Evolutionary conservation across 2,113 vertebrate species (phyloP), one percentile per base, ranked within the genome.

Genomic region (Salvelinus alpinus): DNA sequence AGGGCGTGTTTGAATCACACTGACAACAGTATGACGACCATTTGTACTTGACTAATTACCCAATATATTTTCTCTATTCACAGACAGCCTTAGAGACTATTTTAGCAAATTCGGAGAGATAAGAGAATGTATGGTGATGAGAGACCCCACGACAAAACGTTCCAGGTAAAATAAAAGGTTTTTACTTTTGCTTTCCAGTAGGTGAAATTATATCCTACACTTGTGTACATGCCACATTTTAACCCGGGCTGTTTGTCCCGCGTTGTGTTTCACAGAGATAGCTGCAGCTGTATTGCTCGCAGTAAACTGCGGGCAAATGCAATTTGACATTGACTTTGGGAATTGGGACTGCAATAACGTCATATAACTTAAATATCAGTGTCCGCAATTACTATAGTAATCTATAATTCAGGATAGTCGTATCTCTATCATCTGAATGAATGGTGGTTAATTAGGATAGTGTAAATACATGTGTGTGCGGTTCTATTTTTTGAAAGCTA

Each of bases 81-180:
- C 96, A 98, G 97, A 99, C 94, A 98, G 96, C 96, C 97, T 99
- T 96, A 96, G 96, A 95, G 97, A 98, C 94, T 98, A 99, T 96
- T 99, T 99, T 94, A 98, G 95, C 94, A 99, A 98, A 97, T 99
- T 99, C 92, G 97, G 97, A 92, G 97, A 99, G 92, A 98, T 99
- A 90, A 93, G 97, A 94, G 97, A 98, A 95, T 99, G 97, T 94
- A 99, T 99, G 97, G 97, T 99, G 94, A 99, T 99, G 97, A 94
- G 97, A 93, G 97, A 98, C 93, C 97, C 97, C 90, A 98, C 97
- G 90, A 99, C 97, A 79, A 99, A 99, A 91, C 96, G 97, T 90
- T 99, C 97, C 96, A 99, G 97, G 97, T 98, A 97, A 96, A 91
- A 71, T 54, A 64, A 70, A 70, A 75, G 48, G 73, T 54, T 80